These are phyloP conservation scores for Tenualosa ilisha DNA, from an alignment of 2,797 vertebrate species.

Conservation along the genomic window DNA sequence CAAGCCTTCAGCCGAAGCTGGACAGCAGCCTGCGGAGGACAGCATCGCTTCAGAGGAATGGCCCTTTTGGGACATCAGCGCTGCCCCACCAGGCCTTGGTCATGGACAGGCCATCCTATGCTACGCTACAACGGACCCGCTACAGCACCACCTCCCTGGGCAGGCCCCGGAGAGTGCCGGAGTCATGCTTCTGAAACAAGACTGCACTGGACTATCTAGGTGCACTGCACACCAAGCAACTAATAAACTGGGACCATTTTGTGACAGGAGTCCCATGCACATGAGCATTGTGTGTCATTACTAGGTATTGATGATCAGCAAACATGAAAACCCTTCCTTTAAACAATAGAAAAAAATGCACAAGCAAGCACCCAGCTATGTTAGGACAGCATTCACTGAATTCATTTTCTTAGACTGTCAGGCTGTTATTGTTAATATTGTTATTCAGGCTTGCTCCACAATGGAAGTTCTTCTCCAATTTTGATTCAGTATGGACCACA, in stretches of 20 bases:
- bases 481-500: background rate
- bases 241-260: background rate
- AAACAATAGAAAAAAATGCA: no score
- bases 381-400: background rate
- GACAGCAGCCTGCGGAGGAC: slow-evolving; percentile 71
- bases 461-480: background rate
- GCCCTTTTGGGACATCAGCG: slow-evolving; percentile 37
- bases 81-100: slow-evolving; percentile 57
- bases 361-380: background rate
- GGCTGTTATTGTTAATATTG: background rate
- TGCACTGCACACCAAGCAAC: background rate
- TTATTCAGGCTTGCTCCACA: background rate
- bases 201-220: slow-evolving; percentile 39
- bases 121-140: slow-evolving; percentile 74
- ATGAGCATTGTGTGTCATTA: background rate
- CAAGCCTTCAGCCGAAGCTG: slow-evolving; percentile 74
- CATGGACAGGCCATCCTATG: slow-evolving; percentile 66
- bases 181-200: slow-evolving; percentile 71
- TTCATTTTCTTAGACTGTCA: background rate
- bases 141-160: slow-evolving; percentile 80
- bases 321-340: background rate
- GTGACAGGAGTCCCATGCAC: background rate
- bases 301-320: background rate
- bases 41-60: slow-evolving; percentile 76
- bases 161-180: slow-evolving; percentile 67